Conservation (phyloP, 2,888 invertebrate genomes). For the Graphium colonna region DNA sequence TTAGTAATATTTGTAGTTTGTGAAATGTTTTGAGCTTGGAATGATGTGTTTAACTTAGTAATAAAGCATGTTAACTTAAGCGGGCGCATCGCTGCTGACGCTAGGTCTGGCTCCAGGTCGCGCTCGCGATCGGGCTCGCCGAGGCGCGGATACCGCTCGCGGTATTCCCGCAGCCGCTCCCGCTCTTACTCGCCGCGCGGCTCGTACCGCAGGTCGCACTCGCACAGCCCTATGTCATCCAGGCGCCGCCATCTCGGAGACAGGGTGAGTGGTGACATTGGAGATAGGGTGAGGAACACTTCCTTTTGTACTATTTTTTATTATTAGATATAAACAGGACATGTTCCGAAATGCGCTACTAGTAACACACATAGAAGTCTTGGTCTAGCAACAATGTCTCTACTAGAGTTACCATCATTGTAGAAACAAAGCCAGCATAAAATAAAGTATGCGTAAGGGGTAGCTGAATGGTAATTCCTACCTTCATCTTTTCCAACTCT, state of each 20-base stretch:
- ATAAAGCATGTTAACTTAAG: conserved; percentile 17
- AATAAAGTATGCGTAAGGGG: no score
- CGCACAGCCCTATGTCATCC: conserved; percentile 91
- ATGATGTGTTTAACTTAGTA: background rate
- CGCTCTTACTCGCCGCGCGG: conserved; percentile 82
- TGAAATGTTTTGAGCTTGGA: no score
- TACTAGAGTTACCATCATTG: no score
- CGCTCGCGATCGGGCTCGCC: conserved; percentile 82
- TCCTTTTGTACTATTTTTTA: conserved; percentile 13
- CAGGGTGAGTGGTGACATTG: conserved; percentile 71
- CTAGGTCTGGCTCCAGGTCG: conserved; percentile 41
- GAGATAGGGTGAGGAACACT: conserved; percentile 29
- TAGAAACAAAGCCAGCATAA: no score
- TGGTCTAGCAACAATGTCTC: no score
- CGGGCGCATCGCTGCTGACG: conserved; percentile 13
- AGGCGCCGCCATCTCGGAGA: conserved; percentile 88
- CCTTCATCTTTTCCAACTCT: no score
- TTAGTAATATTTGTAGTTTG: no score
- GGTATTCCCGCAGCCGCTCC: conserved; percentile 83
- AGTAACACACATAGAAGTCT: no score
- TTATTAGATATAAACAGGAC: no score
- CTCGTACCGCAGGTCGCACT: conserved; percentile 82
- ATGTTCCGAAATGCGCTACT: no score
- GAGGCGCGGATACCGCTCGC: conserved; percentile 67
- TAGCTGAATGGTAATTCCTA: no score